These are phyloP conservation scores for Hypocryptadius cinnamomeus DNA, from an alignment of 2,113 vertebrate genomes.

Conservation along the genomic window DNA sequence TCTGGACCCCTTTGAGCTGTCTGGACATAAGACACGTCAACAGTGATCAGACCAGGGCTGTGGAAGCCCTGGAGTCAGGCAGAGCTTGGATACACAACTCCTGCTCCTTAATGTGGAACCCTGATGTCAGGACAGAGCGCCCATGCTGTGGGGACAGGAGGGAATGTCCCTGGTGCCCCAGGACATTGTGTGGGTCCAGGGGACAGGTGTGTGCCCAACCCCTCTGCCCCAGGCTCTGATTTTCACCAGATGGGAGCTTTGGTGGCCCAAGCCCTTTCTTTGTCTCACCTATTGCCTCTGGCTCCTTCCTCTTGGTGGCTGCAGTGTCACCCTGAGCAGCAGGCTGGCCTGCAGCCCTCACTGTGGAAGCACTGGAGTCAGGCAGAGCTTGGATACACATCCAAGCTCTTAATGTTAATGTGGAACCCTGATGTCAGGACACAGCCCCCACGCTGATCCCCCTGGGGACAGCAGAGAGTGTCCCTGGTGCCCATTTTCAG, in stretches of 20 bases:
- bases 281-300: no score
- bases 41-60: not conserved
- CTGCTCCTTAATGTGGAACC: not conserved
- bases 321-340: no score
- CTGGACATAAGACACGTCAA: rapidly evolving
- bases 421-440: not conserved
- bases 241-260: not conserved
- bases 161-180: not conserved
- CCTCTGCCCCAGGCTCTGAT: not conserved
- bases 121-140: not conserved
- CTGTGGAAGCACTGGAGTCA: rapidly evolving
- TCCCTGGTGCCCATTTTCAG: not conserved
- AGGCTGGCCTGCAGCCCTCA: no score
- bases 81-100: not conserved
- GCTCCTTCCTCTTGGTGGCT: no score
- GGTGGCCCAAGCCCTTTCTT: no score
- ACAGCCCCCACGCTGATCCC: rapidly evolving
- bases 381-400: not conserved
- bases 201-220: rapidly evolving
- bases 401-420: no score
- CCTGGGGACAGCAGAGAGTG: not conserved
- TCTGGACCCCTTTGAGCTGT: not conserved
- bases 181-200: not conserved
- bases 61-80: rapidly evolving
- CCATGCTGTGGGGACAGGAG: rapidly evolving